Evolutionary conservation across 2,113 vertebrate species (phyloP).

Genomic region (Nyctibius bracteatus): DNA sequence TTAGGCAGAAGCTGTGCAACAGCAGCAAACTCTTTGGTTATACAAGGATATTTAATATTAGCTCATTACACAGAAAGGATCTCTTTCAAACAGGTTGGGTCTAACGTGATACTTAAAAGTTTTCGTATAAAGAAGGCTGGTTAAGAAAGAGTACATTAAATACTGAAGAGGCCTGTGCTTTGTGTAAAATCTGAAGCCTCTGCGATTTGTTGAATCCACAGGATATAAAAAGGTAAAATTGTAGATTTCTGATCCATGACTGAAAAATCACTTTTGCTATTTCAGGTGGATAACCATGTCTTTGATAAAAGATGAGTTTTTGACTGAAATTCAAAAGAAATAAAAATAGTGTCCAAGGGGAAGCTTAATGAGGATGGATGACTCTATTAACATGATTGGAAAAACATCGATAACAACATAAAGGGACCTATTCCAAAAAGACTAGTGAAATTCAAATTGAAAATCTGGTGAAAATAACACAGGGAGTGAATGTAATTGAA

Average conservation of each 20-base stretch:
- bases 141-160: background rate
- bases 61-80: background rate
- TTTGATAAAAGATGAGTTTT: background rate
- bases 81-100: background rate
- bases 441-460: background rate
- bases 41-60: background rate
- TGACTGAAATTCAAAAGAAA: background rate
- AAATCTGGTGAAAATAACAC: background rate
- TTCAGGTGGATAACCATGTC: background rate
- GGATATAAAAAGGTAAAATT: background rate
- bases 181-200: background rate
- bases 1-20: background rate
- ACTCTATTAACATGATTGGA: background rate
- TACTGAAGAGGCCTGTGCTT: background rate
- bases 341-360: background rate
- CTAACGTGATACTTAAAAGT: background rate
- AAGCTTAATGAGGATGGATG: background rate
- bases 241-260: background rate
- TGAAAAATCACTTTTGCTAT: background rate
- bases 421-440: background rate
- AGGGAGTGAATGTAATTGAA: background rate
- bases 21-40: background rate
- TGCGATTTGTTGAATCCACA: background rate
- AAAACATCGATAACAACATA: background rate
- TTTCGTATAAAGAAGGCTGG: background rate